Evolutionary conservation across 1,140 invertebrate species (phyloP).

Genomic region (Homalodisca vitripennis): DNA sequence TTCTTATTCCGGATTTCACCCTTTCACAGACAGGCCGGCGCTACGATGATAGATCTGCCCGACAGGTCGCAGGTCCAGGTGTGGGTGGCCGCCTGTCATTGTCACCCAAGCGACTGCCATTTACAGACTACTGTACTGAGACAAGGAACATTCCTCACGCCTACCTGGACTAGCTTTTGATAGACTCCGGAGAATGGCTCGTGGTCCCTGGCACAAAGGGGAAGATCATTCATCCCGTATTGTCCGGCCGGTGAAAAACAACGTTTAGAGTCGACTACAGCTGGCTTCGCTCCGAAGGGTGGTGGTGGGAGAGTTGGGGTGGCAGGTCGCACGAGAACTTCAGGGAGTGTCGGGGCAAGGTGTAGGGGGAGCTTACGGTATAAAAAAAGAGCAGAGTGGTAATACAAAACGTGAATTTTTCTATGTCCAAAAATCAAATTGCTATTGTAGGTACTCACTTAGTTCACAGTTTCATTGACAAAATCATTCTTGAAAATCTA

Average conservation of each 20-base stretch:
- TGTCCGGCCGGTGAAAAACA: neutral
- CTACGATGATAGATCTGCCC: neutral
- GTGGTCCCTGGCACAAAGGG: neutral
- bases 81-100: neutral
- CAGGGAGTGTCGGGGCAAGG: neutral
- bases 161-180: neutral
- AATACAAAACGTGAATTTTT: too few relatives aligned
- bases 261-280: too few relatives aligned
- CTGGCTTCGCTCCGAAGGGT: neutral
- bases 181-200: neutral
- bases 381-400: too few relatives aligned
- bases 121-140: neutral
- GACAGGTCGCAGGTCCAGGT: neutral
- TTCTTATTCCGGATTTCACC: neutral
- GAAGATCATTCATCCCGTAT: neutral
- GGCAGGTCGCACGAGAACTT: neutral
- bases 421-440: too few relatives aligned
- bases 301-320: too few relatives aligned
- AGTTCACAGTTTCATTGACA: too few relatives aligned
- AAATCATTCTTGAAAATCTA: too few relatives aligned
- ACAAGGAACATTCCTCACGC: neutral
- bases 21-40: neutral
- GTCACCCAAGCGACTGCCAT: neutral
- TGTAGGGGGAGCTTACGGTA: neutral
- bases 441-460: too few relatives aligned